Base-by-base conservation (phyloP, 2,888 invertebrate genomes). In the Torymus tubicola region DNA sequence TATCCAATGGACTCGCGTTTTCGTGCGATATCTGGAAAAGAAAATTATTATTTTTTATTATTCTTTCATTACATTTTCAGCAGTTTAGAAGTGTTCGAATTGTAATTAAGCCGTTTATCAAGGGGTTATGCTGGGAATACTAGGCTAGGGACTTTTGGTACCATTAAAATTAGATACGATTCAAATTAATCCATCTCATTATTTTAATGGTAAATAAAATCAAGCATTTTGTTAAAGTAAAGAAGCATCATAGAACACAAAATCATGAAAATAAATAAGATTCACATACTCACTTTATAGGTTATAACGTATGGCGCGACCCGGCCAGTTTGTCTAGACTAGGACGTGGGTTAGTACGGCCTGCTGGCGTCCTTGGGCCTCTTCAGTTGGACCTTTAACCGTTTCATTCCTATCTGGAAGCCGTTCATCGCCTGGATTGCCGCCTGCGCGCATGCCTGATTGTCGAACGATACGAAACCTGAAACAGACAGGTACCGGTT, bases 341-440 rank as follows among this genome's bases (percentile, higher is more conserved):
- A 92, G 87, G 91, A 92, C 92, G 92, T 93, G 93, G 94, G 96
- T 96, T 97, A 99, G 95, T 99, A 99, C 91, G 98, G 98, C 93
- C 98, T 95, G 93, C 96, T 97, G 91, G 98, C 97, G 92, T 98
- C 98, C 93, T 98, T 98, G 92, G 99, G 99, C 93, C 99, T 94
- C 93, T 99, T 99, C 93, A 99, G 95, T 93, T 99, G 99, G 90
- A 99, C 99, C 94, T 99, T 99, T 91, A 99, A 96, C 91, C 99
- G 95, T 93, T 99, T 99, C 99, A 99, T 99, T 90, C 99, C 99
- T 92, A 99, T 99, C 93, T 99, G 99, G 93, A 99, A 99, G 91
- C 99, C 99, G 93, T 99, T 99, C 99, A 99, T 99, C 88, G 99
- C 96, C 92, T 99, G 98, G 92, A 99, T 99, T 87, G 99, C 99